These are phyloP conservation scores for Drosophila punjabiensis DNA, from an alignment of 1,140 invertebrate species.

Conservation along the genomic window DNA sequence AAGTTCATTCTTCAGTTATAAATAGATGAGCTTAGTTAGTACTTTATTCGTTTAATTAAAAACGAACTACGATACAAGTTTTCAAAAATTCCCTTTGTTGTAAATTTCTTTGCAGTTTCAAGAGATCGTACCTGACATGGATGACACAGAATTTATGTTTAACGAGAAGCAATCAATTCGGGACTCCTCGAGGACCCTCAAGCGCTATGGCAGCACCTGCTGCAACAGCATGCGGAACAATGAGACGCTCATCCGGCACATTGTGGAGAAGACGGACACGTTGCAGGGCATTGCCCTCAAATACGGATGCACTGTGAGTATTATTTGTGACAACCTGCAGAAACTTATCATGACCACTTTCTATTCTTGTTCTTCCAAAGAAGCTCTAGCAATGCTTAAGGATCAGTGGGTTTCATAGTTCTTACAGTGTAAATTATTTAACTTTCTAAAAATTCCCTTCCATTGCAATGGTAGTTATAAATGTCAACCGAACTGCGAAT, in stretches of 20 bases:
- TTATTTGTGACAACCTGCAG: neutral
- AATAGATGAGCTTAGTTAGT: neutral
- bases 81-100: neutral
- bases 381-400: neutral
- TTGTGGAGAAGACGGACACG: slow-evolving; percentile 93
- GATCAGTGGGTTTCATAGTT: neutral
- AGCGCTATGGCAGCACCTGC: slow-evolving; percentile 96
- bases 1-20: neutral
- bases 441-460: neutral
- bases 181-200: slow-evolving; percentile 92
- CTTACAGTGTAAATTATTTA: neutral
- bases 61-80: neutral
- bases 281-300: slow-evolving; percentile 96
- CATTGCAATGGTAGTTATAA: neutral
- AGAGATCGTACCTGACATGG: slow-evolving; percentile 86
- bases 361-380: neutral
- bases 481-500: neutral
- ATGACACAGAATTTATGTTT: slow-evolving; percentile 90
- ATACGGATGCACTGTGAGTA: slow-evolving; percentile 95
- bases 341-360: neutral
- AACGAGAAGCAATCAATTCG: slow-evolving; percentile 94
- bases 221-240: slow-evolving; percentile 87
- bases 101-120: slow-evolving; percentile 74
- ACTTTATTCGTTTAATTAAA: neutral
- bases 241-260: slow-evolving; percentile 92